Conservation (phyloP, 2,888 invertebrate species). For the Pammene fasciana region DNA sequence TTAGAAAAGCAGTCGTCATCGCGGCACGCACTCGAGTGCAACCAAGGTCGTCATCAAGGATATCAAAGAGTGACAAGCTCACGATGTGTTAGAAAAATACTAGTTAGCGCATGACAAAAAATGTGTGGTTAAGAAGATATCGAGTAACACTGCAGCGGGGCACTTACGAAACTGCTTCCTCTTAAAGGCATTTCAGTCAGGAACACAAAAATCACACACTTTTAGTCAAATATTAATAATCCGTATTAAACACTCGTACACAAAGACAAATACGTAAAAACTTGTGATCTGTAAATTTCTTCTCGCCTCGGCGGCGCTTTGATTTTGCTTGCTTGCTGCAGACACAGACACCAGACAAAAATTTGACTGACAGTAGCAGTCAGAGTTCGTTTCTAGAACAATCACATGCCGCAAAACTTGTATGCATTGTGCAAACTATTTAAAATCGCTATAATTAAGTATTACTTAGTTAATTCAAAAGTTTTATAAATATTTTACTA, state of each 20-base stretch:
- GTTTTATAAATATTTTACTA: neutral
- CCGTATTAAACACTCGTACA: slow-evolving; percentile 34
- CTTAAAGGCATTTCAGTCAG: slow-evolving; percentile 76
- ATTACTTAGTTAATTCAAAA: neutral
- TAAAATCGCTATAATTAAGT: slow-evolving; percentile 4
- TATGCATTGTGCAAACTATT: slow-evolving; percentile 39
- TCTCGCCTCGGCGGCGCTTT: slow-evolving; percentile 29
- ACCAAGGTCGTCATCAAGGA: slow-evolving; percentile 50
- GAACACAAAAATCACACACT: slow-evolving; percentile 50
- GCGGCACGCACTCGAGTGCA: slow-evolving; percentile 49
- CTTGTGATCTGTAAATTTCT: slow-evolving; percentile 28
- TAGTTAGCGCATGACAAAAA: slow-evolving; percentile 42
- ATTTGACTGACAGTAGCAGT: slow-evolving; percentile 47
- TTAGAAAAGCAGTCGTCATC: slow-evolving; percentile 56
- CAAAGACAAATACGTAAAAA: slow-evolving; percentile 40
- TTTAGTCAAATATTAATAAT: slow-evolving; percentile 36
- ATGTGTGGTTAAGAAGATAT: slow-evolving; percentile 52
- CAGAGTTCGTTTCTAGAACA: slow-evolving; percentile 62
- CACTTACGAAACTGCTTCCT: slow-evolving; percentile 76
- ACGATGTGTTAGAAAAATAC: slow-evolving; percentile 47
- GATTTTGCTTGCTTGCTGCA: slow-evolving; percentile 21
- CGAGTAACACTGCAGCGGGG: slow-evolving; percentile 51
- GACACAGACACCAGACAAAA: too few species aligned
- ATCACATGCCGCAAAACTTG: slow-evolving; percentile 51
- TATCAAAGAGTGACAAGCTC: slow-evolving; percentile 46